Base-by-base conservation (phyloP, 2,797 vertebrate genomes). In the Coracias cyanogaster region DNA sequence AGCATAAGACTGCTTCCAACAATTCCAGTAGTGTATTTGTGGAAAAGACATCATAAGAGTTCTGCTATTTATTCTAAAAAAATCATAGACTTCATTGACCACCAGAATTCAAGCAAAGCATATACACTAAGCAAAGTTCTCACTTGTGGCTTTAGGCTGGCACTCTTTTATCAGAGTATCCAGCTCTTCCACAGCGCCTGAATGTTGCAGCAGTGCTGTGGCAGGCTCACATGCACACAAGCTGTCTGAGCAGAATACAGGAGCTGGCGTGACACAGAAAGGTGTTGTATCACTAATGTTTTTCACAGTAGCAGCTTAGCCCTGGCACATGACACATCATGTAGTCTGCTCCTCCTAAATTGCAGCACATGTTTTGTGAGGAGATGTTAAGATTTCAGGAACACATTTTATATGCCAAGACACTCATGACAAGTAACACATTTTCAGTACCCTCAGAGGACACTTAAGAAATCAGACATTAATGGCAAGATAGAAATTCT, bases 401-500 rank as follows among this genome's bases (percentile, higher is more conserved):
- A 28, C 13, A 31, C 21, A 8, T 70, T 91, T 87, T 73, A 45
- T 19, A 51, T 49, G 15, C 18, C 39, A 81, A 64, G 55, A 55
- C 31, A 43, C 57, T 93, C 69, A 69, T 33, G 54, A 81, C 57
- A 81, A 72, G 66, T 43, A 89, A 78, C 72, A 66, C 11, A 1
- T 71, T 79, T 74, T 80, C 60, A 73, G 64, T 55, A 87, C 33
- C 48, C 87, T 74, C 82, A 77, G 57, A 94, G 61, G 79, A 74
- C 52, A 37, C 55, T 94, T 82, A 83, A 45, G 52, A 96, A 93
- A 86, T 86, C 67, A 89, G 89, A 41, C 61, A 51, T 61, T 83
- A 96, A 86, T 61, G 33, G 61, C 26, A 71, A 83, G 76, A 88
- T 7, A 79, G 72, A 90, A 91, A 88, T 93, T 91, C 58, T 95